These are phyloP conservation scores for Varanus salvator DNA, from an alignment of 2,113 vertebrate species.

Conservation along the genomic window DNA sequence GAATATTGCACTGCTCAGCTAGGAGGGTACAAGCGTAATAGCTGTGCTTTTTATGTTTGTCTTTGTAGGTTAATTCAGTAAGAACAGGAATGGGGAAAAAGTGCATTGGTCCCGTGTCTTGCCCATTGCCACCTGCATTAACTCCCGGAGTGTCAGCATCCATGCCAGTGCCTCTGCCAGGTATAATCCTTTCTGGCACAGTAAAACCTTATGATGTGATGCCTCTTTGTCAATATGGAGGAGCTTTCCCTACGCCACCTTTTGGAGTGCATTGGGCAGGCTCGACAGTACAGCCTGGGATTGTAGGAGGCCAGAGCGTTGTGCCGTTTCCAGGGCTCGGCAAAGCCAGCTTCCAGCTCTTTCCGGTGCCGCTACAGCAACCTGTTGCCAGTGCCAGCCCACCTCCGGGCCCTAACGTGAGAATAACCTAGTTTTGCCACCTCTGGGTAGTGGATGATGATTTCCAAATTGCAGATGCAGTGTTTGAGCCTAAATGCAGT, in stretches of 20 bases:
- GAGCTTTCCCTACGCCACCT: constrained; percentile 74
- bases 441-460: rapidly evolving
- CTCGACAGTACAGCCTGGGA: constrained; percentile 64
- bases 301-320: constrained; percentile 64
- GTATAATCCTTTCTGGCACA: constrained; percentile 70
- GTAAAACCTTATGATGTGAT: constrained; percentile 70
- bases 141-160: constrained; percentile 69
- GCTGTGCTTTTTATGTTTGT: constrained; percentile 65
- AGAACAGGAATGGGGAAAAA: constrained; percentile 72
- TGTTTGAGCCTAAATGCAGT: constrained; percentile 54
- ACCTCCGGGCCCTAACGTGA: constrained; percentile 70
- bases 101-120: constrained; percentile 77
- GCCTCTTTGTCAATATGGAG: constrained; percentile 78
- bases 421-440: constrained; percentile 76
- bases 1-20: rapidly evolving
- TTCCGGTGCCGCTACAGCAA: constrained; percentile 74
- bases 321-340: constrained; percentile 68
- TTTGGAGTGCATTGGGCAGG: constrained; percentile 82
- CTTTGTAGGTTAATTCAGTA: constrained; percentile 72
- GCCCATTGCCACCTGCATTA: constrained; percentile 78
- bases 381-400: constrained; percentile 56
- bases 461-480: rapidly evolving
- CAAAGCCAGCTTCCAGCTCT: constrained; percentile 72
- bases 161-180: constrained; percentile 73
- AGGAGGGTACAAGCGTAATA: constrained; percentile 7